Evolutionary conservation across 2,888 invertebrate species (phyloP).

Genomic region (Lacanobia wlatinum): DNA sequence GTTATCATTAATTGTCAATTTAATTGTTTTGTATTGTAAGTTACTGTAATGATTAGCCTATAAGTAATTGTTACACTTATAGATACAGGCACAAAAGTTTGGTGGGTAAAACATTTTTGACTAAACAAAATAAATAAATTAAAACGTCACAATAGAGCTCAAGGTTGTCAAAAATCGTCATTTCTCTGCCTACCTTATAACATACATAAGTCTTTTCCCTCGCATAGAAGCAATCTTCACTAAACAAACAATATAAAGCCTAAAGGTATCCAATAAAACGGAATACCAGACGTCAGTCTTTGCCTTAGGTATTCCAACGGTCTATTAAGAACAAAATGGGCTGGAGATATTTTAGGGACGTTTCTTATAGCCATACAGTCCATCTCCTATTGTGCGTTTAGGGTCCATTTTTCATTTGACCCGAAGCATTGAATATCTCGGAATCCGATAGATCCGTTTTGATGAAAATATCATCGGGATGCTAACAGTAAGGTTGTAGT

Average conservation of each 20-base stretch:
- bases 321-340: constrained; percentile 43
- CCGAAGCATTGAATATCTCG: constrained; percentile 53
- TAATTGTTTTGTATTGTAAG: too few relatives aligned
- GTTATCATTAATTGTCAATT: too few relatives aligned
- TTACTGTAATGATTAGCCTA: too few relatives aligned
- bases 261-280: constrained; percentile 23
- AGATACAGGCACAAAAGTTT: too few relatives aligned
- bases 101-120: too few relatives aligned
- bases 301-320: constrained; percentile 32
- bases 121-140: too few relatives aligned
- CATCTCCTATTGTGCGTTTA: constrained; percentile 53
- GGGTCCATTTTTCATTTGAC: constrained; percentile 60
- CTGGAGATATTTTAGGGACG: constrained; percentile 53
- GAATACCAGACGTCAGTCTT: constrained; percentile 16
- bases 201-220: background rate
- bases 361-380: constrained; percentile 37
- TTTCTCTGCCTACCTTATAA: background rate
- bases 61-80: too few relatives aligned
- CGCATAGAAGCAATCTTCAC: background rate
- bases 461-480: constrained; percentile 54
- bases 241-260: constrained; percentile 9
- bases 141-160: too few relatives aligned
- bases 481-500: constrained; percentile 24
- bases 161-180: too few relatives aligned
- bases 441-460: constrained; percentile 49